Conservation (phyloP, 2,113 vertebrate species). For the Odontophorus gujanensis region DNA sequence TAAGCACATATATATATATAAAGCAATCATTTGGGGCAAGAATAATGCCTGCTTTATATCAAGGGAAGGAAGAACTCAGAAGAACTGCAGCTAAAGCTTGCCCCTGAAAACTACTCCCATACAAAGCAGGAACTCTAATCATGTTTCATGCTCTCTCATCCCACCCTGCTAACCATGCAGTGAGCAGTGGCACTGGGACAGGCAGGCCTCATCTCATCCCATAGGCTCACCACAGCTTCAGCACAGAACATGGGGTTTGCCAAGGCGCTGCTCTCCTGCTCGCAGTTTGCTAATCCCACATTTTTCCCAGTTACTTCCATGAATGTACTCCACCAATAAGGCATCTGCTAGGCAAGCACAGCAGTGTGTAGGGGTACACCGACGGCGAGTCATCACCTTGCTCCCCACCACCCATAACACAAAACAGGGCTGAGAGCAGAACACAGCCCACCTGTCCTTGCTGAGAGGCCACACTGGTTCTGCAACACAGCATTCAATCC, state of each 20-base stretch:
- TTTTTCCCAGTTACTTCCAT: not conserved
- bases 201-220: not conserved
- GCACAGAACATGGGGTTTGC: too few relatives aligned
- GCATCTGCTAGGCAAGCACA: not conserved
- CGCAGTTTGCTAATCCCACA: not conserved
- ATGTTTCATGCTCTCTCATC: not conserved
- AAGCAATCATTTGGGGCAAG: not conserved
- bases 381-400: accelerated
- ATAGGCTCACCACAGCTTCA: not conserved
- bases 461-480: slow-evolving; percentile 48
- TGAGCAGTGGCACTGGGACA: not conserved
- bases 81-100: not conserved
- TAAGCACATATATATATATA: not conserved
- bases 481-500: slow-evolving; percentile 24
- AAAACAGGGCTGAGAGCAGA: not conserved
- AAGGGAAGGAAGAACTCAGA: not conserved
- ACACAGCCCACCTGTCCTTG: not conserved
- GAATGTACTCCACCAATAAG: not conserved
- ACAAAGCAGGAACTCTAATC: slow-evolving; percentile 34
- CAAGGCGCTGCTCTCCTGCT: not conserved
- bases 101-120: not conserved
- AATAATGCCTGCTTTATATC: not conserved
- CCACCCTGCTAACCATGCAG: not conserved
- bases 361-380: not conserved
- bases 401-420: accelerated